Percentiles rank a stretch among this genome's conserved stretches.
phyloP scores from a whole-genome alignment of 2,888 invertebrate species.

The Tortricodes alternella region DNA sequence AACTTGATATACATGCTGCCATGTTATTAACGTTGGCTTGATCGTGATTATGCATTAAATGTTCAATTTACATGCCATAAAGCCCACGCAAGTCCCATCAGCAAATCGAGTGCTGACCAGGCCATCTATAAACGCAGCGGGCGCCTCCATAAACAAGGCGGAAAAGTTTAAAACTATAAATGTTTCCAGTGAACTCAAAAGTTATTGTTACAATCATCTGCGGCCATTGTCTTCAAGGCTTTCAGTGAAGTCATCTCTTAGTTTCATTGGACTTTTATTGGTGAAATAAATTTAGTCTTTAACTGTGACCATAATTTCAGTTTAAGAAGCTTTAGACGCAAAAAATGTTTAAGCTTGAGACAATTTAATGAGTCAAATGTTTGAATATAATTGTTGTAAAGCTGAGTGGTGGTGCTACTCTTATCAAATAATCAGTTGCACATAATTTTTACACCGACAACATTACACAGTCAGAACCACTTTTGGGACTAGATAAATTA shows the following conservation, averaged over 20 bases:
- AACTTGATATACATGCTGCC: not conserved
- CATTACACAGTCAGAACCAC: conserved; percentile 8
- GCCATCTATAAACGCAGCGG: conserved; percentile 10
- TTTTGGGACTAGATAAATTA: conserved; percentile 22
- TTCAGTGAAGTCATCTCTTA: conserved; percentile 29
- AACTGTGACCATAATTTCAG: conserved; percentile 1
- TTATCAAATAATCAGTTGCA: conserved; percentile 6
- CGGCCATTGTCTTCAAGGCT: conserved; percentile 13
- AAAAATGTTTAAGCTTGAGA: too few species aligned
- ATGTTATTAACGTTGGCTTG: conserved; percentile 22
- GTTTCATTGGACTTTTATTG: conserved; percentile 19
- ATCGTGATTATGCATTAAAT: conserved; percentile 25
- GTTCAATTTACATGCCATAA: conserved; percentile 19
- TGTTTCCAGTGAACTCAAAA: conserved; percentile 31
- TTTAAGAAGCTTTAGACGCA: too few species aligned
- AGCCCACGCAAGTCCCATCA: conserved; percentile 24
- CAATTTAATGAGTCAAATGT: not conserved
- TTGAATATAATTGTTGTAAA: not conserved
- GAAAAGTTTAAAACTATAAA: conserved; percentile 33
- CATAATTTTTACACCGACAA: conserved; percentile 11
- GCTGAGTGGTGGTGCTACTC: not conserved
- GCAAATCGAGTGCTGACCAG: conserved; percentile 2
- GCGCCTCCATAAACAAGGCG: conserved; percentile 27
- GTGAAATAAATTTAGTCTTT: conserved; percentile 6
- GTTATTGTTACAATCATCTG: conserved; percentile 34